Conservation (phyloP, 2,888 invertebrate species). For the Campoplex capitator region DNA sequence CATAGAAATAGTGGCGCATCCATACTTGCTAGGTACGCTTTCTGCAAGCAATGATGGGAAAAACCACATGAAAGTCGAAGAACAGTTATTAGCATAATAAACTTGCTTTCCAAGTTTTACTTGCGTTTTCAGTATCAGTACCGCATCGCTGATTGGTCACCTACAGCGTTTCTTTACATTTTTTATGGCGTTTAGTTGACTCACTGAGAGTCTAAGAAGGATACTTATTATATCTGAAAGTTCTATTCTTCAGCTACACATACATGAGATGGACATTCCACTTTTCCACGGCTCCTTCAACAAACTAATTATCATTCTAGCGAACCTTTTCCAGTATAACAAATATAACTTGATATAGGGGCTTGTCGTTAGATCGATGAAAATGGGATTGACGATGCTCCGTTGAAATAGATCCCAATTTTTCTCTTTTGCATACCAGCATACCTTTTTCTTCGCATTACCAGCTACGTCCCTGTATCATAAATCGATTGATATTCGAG, state of each 20-base stretch:
- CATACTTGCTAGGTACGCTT: conserved; percentile 14
- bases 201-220: not conserved
- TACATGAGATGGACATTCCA: not conserved
- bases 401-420: not conserved
- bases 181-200: too few relatives aligned
- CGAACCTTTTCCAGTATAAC: not conserved
- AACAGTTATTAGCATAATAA: not conserved
- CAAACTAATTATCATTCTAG: not conserved
- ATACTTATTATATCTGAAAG: not conserved
- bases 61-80: conserved; percentile 41
- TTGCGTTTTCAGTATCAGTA: too few relatives aligned
- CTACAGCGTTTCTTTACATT: too few relatives aligned
- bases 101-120: not conserved
- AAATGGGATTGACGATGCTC: not conserved
- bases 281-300: not conserved
- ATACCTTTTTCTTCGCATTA: not conserved
- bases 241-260: not conserved
- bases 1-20: conserved; percentile 22
- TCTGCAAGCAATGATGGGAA: conserved; percentile 45
- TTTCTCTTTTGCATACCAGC: not conserved
- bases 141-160: too few relatives aligned
- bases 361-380: not conserved
- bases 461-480: conserved; percentile 7
- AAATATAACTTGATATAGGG: not conserved
- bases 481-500: conserved; percentile 2